Evolutionary conservation across 2,113 vertebrate genomes (phyloP).

Genomic region (Rhipidura dahli): DNA sequence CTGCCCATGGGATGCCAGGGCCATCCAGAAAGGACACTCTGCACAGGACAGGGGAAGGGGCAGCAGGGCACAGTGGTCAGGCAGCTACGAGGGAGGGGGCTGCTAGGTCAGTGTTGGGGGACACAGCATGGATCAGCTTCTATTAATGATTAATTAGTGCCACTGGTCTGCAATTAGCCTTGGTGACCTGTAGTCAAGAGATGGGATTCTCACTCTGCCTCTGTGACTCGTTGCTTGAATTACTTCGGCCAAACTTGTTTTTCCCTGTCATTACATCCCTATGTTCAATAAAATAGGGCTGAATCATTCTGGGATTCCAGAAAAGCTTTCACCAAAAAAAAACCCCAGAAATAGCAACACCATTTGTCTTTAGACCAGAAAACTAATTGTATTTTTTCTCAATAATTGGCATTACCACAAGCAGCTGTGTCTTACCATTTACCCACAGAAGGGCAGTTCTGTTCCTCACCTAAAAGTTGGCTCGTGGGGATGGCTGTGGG

Average conservation of each 20-base stretch:
- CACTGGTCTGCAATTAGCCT: neutral
- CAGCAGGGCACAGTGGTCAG: neutral
- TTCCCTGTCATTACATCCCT: neutral
- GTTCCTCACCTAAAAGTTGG: neutral
- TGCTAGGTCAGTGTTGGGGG: neutral
- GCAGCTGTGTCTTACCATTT: neutral
- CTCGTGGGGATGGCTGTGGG: neutral
- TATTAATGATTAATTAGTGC: neutral
- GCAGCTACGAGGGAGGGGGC: accelerated
- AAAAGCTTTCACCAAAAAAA: neutral
- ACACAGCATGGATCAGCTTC: neutral
- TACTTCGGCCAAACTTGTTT: neutral
- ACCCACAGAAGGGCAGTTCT: neutral
- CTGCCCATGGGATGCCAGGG: neutral
- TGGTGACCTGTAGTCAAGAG: neutral
- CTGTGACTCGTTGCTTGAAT: neutral
- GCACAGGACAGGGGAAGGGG: neutral
- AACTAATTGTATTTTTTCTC: neutral
- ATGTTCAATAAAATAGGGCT: neutral
- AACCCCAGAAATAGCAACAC: neutral
- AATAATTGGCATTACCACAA: neutral
- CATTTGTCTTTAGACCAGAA: neutral
- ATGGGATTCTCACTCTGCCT: neutral
- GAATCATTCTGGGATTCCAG: neutral
- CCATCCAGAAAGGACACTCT: constrained; percentile 24